Conservation (phyloP, 2,888 invertebrate genomes). For the Torymus tubicola region DNA sequence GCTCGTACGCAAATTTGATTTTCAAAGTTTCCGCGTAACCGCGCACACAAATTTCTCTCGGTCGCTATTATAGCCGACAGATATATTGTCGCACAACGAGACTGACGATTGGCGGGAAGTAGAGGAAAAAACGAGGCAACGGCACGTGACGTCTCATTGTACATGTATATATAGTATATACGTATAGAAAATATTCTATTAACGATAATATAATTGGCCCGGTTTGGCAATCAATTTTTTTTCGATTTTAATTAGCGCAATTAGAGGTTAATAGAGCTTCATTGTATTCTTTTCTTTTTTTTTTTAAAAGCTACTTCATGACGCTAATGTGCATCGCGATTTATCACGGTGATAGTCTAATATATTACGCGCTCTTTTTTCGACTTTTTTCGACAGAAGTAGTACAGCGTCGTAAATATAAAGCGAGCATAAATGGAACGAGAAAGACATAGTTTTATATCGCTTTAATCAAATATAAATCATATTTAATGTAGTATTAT, state of each 20-base stretch:
- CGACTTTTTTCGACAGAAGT: background rate
- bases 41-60: background rate
- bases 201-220: conserved; percentile 34
- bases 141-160: background rate
- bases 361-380: conserved; percentile 1
- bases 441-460: no score
- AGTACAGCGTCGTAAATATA: background rate
- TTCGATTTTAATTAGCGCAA: conserved; percentile 13
- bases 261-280: conserved; percentile 21
- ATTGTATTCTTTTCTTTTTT: conserved; percentile 17
- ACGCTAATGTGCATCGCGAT: conserved; percentile 17
- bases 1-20: conserved; percentile 1
- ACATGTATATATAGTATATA: no score
- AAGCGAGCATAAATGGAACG: no score
- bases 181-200: conserved; percentile 27
- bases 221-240: conserved; percentile 36
- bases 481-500: no score
- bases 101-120: background rate
- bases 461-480: no score
- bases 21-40: conserved; percentile 2
- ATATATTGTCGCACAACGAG: no score
- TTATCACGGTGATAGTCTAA: conserved; percentile 7
- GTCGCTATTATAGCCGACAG: no score
- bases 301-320: background rate
- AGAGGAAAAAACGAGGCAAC: conserved; percentile 13